Percentiles rank a stretch among this genome's conserved stretches.
Evolutionary conservation across 1,140 invertebrate species (phyloP).

Genomic region (Drosophila tropicalis): DNA sequence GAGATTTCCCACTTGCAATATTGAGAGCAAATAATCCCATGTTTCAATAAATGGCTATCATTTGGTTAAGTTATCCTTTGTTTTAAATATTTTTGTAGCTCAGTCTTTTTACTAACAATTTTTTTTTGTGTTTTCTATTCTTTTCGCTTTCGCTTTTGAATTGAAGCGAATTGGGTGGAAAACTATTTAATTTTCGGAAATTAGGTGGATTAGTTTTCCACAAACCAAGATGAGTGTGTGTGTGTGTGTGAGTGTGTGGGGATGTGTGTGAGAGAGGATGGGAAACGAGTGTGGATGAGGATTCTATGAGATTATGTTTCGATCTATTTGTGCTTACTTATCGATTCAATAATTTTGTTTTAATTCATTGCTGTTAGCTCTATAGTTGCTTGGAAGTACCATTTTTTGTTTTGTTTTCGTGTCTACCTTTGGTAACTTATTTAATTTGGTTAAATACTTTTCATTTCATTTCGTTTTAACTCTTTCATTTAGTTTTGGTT

Average conservation of each 20-base stretch:
- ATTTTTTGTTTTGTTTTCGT: slow-evolving; percentile 46
- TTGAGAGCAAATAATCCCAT: slow-evolving; percentile 2
- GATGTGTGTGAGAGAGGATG: slow-evolving; percentile 9
- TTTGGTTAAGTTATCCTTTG: slow-evolving; percentile 37
- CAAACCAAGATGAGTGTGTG: slow-evolving; percentile 11
- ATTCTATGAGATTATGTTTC: slow-evolving; percentile 11
- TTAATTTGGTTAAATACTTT: slow-evolving; percentile 61
- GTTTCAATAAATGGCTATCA: slow-evolving; percentile 30
- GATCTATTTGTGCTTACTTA: slow-evolving; percentile 19
- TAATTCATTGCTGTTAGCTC: slow-evolving; percentile 66
- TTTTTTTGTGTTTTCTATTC: slow-evolving; percentile 51
- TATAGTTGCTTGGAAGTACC: slow-evolving; percentile 81
- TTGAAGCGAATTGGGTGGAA: slow-evolving; percentile 12
- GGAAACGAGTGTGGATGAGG: slow-evolving; percentile 4
- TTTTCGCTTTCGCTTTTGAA: slow-evolving; percentile 17
- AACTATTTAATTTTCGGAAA: not conserved
- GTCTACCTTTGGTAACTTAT: slow-evolving; percentile 65
- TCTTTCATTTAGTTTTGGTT: slow-evolving; percentile 20
- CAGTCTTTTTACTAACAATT: slow-evolving; percentile 82
- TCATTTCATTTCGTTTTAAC: slow-evolving; percentile 41
- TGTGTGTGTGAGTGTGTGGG: slow-evolving; percentile 4
- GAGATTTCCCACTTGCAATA: not conserved
- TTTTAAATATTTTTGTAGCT: slow-evolving; percentile 74
- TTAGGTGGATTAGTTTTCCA: slow-evolving; percentile 2
- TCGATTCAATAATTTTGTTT: slow-evolving; percentile 31